Evolutionary conservation across 1,140 invertebrate genomes (phyloP), one percentile per base, ranked within the genome.

Genomic region (Tetragonula clypearis): DNA sequence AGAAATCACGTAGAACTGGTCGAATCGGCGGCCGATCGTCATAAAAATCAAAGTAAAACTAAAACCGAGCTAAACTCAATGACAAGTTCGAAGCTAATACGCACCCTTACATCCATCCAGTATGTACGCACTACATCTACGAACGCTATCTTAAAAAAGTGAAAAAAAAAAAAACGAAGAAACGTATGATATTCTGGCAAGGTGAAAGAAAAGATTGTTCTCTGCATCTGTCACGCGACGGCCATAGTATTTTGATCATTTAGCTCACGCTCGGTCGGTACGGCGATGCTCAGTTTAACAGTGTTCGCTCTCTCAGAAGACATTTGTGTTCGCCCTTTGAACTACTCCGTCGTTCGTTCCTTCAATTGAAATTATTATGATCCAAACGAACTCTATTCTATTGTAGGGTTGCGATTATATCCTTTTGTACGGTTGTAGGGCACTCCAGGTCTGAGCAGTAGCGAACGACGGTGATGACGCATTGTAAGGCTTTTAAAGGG

Each of bases 341-440:
- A 65, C 88, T 84, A 88, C 87, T 90, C 88, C 62, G 88, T 73
- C 88, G 82, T 69, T 74, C 80, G 89, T 86, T 86, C 85, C 86
- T 91, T 90, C 91, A 93, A 93, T 93, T 93, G 92, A 92, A 92
- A 92, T 93, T 93, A 93, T 93, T 93, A 92, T 90, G 92, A 93
- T 93, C 92, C 92, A 92, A 93, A 93, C 90, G 92, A 93, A 93
- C 91, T 93, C 91, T 89, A 89, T 92, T 92, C 91, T 89, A 93
- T 93, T 93, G 92, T 92, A 89, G 91, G 91, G 91, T 91, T 90
- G 91, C 92, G 92, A 93, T 93, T 93, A 93, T 93, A 92, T 92
- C 91, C 91, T 95, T 92, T 93, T 93, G 92, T 93, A 90, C 77
- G 89, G 69, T 77, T 92, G 88, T 92, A 92, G 92, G 82, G 92